Evolutionary conservation across 2,113 vertebrate species (phyloP).

Genomic region (Paracanthobrama guichenoti): DNA sequence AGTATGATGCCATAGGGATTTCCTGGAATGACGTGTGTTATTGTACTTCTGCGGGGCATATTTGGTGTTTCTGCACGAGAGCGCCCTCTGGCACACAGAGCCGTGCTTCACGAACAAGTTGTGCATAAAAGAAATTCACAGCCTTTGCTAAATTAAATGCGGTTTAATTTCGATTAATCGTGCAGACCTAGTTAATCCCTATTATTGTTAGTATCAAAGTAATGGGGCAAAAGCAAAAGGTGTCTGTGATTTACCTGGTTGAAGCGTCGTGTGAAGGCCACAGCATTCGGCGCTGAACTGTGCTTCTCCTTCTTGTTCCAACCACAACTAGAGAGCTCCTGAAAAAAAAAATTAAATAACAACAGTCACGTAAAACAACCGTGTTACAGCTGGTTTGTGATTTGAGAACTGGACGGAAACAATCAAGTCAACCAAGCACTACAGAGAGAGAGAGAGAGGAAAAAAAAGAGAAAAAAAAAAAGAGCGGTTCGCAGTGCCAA

Average conservation of each 20-base stretch:
- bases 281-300: conserved; percentile 94
- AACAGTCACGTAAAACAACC: conserved; percentile 14
- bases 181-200: neutral
- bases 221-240: neutral
- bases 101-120: no score
- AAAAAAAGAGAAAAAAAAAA: no score
- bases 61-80: no score
- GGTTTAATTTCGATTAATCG: no score
- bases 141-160: no score
- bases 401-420: neutral
- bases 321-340: conserved; percentile 98
- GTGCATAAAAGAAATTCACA: no score
- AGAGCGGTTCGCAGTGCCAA: neutral
- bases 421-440: neutral
- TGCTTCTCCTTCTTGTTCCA: conserved; percentile 99
- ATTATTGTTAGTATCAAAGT: neutral
- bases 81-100: no score
- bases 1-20: no score
- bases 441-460: no score
- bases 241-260: conserved; percentile 86
- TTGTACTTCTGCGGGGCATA: no score
- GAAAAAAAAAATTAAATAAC: conserved; percentile 56
- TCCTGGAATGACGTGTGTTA: no score
- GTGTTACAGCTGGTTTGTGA: neutral
- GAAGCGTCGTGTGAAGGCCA: conserved; percentile 98